Evolutionary conservation across 1,140 invertebrate species (phyloP).

Genomic region (Brachionus calyciflorus): DNA sequence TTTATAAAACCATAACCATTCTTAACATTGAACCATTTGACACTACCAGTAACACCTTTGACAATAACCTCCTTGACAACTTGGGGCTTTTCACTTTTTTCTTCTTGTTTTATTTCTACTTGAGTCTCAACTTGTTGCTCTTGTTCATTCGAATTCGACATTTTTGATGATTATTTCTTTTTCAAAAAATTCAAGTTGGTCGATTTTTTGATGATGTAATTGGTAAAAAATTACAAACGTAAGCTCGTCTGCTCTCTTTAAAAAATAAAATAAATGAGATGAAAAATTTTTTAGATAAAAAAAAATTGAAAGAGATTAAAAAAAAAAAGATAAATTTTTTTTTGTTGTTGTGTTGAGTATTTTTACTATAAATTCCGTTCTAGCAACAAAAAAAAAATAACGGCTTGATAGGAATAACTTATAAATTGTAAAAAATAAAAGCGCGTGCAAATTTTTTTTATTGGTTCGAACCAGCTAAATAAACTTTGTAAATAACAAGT

Average conservation of each 20-base stretch:
- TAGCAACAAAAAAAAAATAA: no score
- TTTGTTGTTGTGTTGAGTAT: no score
- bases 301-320: no score
- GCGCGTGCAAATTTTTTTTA: no score
- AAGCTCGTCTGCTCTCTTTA: not conserved
- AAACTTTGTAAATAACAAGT: no score
- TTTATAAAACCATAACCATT: constrained; percentile 99
- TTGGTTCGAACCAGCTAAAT: no score
- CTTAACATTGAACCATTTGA: constrained; percentile 98
- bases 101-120: not conserved
- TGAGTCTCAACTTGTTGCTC: not conserved
- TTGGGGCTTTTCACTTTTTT: not conserved
- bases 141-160: not conserved
- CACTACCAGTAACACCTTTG: constrained; percentile 72
- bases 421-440: no score
- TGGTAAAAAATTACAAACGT: constrained; percentile 10
- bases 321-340: no score
- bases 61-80: constrained; percentile 14
- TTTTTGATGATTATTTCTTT: not conserved
- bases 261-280: not conserved
- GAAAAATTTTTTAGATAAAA: not conserved
- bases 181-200: constrained; percentile 29
- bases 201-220: constrained; percentile 23
- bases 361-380: no score
- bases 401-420: no score